Percentiles rank a stretch among this genome's conserved stretches.
Evolutionary conservation across 2,797 vertebrate species (phyloP).

Genomic region (Cercopithecus hamlyni): DNA sequence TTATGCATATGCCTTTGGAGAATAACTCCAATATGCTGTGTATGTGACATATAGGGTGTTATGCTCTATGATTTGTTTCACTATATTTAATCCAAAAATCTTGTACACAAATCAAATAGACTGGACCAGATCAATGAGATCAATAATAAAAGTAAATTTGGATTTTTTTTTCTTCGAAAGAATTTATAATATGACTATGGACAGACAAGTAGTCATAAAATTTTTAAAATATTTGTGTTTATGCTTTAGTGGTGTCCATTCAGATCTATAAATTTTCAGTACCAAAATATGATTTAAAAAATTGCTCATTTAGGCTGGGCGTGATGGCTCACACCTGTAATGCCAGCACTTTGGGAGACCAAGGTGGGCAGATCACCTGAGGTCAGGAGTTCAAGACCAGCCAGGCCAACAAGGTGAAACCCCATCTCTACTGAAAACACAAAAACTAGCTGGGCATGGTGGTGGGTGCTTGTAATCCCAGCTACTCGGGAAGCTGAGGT

Average conservation of each 20-base stretch:
- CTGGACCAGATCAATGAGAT: background rate
- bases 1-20: background rate
- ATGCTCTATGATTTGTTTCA: background rate
- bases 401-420: too few species aligned
- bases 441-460: too few species aligned
- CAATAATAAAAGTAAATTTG: slow-evolving; percentile 12
- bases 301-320: background rate
- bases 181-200: background rate
- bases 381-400: too few species aligned
- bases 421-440: too few species aligned
- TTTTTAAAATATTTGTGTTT: background rate
- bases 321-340: too few species aligned
- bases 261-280: background rate
- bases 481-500: too few species aligned
- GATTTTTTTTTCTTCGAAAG: background rate
- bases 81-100: background rate
- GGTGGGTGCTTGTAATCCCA: too few species aligned
- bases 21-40: background rate
- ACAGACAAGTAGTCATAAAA: background rate
- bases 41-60: background rate
- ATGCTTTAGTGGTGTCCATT: background rate
- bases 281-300: slow-evolving; percentile 27
- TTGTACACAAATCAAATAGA: background rate
- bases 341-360: too few species aligned
- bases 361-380: too few species aligned